These are phyloP conservation scores for Pachycephus smyrnensis DNA, from an alignment of 2,888 invertebrate species.

Conservation along the genomic window DNA sequence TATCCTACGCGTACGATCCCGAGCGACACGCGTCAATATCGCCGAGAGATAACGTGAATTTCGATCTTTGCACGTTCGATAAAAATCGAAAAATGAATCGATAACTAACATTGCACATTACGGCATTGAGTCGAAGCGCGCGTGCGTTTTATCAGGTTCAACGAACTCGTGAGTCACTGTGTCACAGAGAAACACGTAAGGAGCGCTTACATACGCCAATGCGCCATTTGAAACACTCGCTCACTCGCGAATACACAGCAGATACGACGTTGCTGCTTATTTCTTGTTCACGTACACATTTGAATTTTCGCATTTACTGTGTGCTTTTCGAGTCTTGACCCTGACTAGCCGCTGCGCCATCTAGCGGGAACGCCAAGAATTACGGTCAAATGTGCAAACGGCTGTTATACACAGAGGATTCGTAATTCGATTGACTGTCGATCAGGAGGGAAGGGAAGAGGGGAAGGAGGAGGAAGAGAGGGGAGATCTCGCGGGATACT, in stretches of 20 bases:
- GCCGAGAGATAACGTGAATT: not conserved
- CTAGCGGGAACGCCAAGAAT: not conserved
- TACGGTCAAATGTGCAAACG: not conserved
- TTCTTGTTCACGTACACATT: not conserved
- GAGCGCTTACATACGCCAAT: not conserved
- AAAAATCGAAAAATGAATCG: not conserved
- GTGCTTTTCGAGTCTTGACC: not conserved
- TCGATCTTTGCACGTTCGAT: not conserved
- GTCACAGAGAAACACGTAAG: slow-evolving; percentile 1
- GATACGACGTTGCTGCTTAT: not conserved
- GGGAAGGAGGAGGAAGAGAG: not conserved
- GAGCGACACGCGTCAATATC: no score
- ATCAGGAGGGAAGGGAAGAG: not conserved
- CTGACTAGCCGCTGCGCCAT: not conserved
- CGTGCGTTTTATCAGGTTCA: slow-evolving; percentile 31
- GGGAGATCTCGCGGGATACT: not conserved
- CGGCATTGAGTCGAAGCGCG: slow-evolving; percentile 16
- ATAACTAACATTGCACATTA: slow-evolving; percentile 6
- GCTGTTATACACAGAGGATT: not conserved
- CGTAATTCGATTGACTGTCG: not conserved
- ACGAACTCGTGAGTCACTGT: slow-evolving; percentile 39
- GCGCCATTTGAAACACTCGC: slow-evolving; percentile 16
- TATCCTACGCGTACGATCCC: no score
- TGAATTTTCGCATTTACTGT: not conserved
- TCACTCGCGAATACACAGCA: not conserved